Conservation (phyloP, 2,888 invertebrate species). For the Asteroscopus sphinx region DNA sequence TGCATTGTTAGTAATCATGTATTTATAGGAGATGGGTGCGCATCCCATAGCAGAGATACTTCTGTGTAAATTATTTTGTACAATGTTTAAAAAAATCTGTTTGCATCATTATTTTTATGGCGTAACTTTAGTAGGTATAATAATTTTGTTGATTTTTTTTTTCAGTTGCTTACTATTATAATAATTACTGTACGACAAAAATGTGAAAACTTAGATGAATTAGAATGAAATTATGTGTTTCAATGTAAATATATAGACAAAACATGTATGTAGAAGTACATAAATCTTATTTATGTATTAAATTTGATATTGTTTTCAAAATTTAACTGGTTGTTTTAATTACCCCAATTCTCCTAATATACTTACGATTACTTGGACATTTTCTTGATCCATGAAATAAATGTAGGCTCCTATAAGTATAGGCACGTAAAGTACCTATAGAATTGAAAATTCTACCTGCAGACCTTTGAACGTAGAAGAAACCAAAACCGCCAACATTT, state of each 20-base stretch:
- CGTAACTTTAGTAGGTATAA: conserved; percentile 65
- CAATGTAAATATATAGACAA: conserved; percentile 88
- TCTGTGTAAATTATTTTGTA: conserved; percentile 86
- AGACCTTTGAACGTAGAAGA: too few relatives aligned
- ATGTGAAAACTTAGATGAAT: conserved; percentile 80
- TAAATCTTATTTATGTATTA: conserved; percentile 90
- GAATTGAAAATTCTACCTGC: too few relatives aligned
- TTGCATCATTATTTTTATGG: conserved; percentile 79
- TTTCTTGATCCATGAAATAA: too few relatives aligned
- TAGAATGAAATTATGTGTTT: conserved; percentile 87
- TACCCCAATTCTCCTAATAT: neutral
- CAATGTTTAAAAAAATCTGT: conserved; percentile 77
- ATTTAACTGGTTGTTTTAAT: conserved; percentile 83
- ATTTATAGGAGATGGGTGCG: conserved; percentile 65
- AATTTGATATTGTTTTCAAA: conserved; percentile 90
- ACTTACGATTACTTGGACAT: too few relatives aligned
- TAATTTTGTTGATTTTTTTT: conserved; percentile 79
- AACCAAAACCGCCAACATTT: too few relatives aligned
- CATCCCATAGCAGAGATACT: conserved; percentile 62
- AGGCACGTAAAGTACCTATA: too few relatives aligned
- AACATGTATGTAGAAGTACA: conserved; percentile 89
- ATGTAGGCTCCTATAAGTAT: too few relatives aligned
- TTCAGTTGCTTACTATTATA: conserved; percentile 84
- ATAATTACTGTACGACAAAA: conserved; percentile 74
- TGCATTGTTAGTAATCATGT: conserved; percentile 71